Evolutionary conservation across 1,140 invertebrate genomes (phyloP), one percentile per base, ranked within the genome.

Genomic region (Spodoptera litura): DNA sequence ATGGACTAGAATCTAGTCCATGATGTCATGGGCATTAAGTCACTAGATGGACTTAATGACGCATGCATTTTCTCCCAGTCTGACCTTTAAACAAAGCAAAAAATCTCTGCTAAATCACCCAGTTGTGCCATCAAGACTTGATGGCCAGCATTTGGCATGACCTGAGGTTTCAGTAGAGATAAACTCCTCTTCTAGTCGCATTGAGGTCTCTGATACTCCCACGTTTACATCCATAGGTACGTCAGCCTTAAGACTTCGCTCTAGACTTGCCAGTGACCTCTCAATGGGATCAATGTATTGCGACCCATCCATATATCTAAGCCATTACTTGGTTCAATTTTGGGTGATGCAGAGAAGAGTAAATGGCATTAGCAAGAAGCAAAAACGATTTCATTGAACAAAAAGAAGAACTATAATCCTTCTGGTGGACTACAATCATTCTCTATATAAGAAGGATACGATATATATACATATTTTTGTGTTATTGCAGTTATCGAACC

Each of bases 231-330:
- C 91, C 85, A 93, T 89, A 3, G 94, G 95, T n/a, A 95, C 94
- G 58, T 94, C 95, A 12, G 95, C 95, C 56, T 95, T 95, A 9
- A 96, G 91, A 70, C 95, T 95, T 51, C 96, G 95, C 89, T 96
- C 96, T 15, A 96, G 87, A 78, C 95, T 96, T 52, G 96, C 96
- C 71, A 96, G 91, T 35, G 96, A 96, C 81, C 96, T 95, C 88
- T 96, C 96, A 80, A 96, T 94, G 15, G 96, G 96, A 88, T 96
- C 96, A 58, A 94, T 92, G 82, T 94, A 91, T 38, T 93, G 94
- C 52, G 93, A 92, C 1, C 89, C 79, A 84, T 94, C 89, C 59
- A 94, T 80, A 85, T 90, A 74, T 94, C 91, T 71, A 91, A 85
- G 25, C 91, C 90, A 78, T 92, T 94, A 81, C 94, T 80, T 55